Base-by-base conservation (phyloP, 2,888 invertebrate genomes). In the Adineta ricciae region DNA sequence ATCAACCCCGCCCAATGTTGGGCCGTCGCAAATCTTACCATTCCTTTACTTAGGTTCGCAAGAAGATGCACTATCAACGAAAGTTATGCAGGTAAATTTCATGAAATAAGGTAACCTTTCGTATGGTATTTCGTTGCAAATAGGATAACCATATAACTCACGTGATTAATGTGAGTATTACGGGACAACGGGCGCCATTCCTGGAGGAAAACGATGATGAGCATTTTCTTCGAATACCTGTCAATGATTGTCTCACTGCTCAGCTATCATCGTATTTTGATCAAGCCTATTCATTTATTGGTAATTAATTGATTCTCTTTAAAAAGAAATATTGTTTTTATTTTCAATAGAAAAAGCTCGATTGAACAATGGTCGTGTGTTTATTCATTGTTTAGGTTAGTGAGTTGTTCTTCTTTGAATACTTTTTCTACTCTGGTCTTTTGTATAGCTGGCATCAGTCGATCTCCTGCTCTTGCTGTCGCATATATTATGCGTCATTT, bases 21-120 rank as follows among this genome's bases (percentile, higher is more conserved):
- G 46, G 11, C 2, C n/a, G 64, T 92, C 92, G 24, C 88, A 91
- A 86, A 92, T 92, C 85, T 90, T 92, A 54, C 92, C 92, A 64
- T 92, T 92, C 89, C 89, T 93, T 38, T 93, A 92, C 88, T 91
- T 93, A 86, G 93, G 93, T 85, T 92, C 92, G 46, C 92, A 92
- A 87, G 90, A 92, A 87, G 93, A 93, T 88, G 92, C 92, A 32
- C 89, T 92, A 84, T 91, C 92, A 87, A 89, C 89, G 87, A 91
- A 92, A 86, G 88, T 91, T 38, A 89, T 92, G 86, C 90, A 91
- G 90, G 92, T 92, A 88, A 87, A n/a, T n/a, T n/a, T n/a, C n/a
- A n/a, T n/a, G n/a, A n/a, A 87, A 84, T 84, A 84, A 27, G 9
- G 21, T n/a, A 32, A 1, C 4, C 32, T 49, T 84, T 8, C 0